Evolutionary conservation across 2,113 vertebrate species (phyloP).

Genomic region (Puma concolor): DNA sequence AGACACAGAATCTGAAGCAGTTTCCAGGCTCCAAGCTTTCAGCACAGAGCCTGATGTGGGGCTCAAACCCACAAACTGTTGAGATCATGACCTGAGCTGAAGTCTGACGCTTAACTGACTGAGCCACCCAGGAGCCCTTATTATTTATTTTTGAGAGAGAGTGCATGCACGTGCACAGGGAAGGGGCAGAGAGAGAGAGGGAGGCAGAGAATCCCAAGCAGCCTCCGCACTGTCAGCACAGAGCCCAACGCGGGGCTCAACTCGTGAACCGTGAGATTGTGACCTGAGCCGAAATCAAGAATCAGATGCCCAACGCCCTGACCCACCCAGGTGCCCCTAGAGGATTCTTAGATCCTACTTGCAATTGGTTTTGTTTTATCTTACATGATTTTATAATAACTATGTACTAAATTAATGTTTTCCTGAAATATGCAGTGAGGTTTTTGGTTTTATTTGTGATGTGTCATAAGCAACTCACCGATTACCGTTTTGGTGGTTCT

Average conservation of each 20-base stretch:
- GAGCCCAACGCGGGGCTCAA: not conserved
- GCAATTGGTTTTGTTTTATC: not conserved
- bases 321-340: not conserved
- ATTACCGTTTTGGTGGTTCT: not conserved
- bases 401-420: not conserved
- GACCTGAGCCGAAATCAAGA: not conserved
- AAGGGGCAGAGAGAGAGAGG: not conserved
- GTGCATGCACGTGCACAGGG: no score
- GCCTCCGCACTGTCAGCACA: not conserved
- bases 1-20: no score
- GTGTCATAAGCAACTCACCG: not conserved
- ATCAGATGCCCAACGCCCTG: not conserved
- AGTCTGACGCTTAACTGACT: no score
- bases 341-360: not conserved
- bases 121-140: not conserved
- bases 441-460: not conserved
- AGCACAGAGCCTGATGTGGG: no score
- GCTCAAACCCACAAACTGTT: no score
- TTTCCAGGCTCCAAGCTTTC: no score
- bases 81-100: no score
- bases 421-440: not conserved
- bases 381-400: not conserved
- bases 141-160: not conserved
- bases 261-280: not conserved
- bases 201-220: not conserved